Conservation (phyloP, 2,113 vertebrate genomes). For the Gopherus evgoodei region DNA sequence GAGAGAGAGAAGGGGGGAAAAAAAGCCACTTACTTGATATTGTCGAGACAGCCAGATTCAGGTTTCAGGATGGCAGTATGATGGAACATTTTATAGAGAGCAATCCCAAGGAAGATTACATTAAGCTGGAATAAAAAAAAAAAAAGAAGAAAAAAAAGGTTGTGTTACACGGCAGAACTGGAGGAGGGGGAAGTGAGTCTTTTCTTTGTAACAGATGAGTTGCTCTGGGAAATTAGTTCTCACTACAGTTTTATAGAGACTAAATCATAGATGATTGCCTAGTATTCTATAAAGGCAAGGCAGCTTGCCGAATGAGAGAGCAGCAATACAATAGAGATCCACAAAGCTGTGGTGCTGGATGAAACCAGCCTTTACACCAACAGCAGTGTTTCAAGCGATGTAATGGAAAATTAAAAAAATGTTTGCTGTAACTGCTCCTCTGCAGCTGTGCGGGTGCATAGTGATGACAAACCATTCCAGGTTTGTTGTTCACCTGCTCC, state of each 20-base stretch:
- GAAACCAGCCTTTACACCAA: not conserved
- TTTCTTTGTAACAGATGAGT: slow-evolving; percentile 30
- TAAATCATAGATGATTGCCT: slow-evolving; percentile 28
- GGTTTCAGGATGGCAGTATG: slow-evolving; percentile 98
- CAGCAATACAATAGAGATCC: not conserved
- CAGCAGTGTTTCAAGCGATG: not conserved
- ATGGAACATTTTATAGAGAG: slow-evolving; percentile 99
- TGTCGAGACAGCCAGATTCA: slow-evolving; percentile 98
- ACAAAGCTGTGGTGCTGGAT: not conserved
- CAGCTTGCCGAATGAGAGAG: not conserved
- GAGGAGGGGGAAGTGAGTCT: not conserved
- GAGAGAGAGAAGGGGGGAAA: slow-evolving; percentile 14
- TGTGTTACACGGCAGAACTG: slow-evolving; percentile 44
- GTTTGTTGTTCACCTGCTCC: not conserved
- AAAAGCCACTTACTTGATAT: slow-evolving; percentile 94
- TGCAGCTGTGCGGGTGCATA: not conserved
- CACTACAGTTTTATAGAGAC: slow-evolving; percentile 6
- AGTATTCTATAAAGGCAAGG: slow-evolving; percentile 31
- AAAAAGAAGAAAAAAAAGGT: not conserved
- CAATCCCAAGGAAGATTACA: slow-evolving; percentile 98
- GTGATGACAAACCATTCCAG: rapidly evolving
- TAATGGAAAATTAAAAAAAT: not conserved
- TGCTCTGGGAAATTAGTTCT: slow-evolving; percentile 64
- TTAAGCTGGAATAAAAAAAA: slow-evolving; percentile 88
- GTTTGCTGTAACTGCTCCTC: not conserved